A percentile compares a stretch with the other conserved stretches of the same genome.
Evolutionary conservation across 2,113 vertebrate genomes (phyloP).

Genomic region (Osmerus mordax): DNA sequence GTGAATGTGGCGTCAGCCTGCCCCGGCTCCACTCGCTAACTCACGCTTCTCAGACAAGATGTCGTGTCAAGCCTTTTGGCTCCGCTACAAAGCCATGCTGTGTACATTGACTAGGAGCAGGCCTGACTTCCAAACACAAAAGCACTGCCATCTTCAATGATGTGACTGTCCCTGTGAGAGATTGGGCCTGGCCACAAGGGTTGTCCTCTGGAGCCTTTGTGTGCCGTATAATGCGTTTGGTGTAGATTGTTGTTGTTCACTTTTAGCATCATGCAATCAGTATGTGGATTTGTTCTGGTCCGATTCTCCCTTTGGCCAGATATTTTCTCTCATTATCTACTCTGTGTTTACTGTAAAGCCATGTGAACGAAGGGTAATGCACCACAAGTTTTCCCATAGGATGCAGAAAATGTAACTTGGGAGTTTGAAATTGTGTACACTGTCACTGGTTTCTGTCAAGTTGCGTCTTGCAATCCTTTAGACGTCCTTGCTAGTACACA

Average conservation of each 20-base stretch:
- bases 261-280: background rate
- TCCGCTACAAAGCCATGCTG: conserved; percentile 28
- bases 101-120: conserved; percentile 31
- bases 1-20: too few relatives aligned
- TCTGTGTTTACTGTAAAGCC: background rate
- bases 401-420: background rate
- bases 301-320: background rate
- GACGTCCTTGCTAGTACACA: conserved; percentile 50
- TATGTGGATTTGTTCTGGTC: conserved; percentile 7
- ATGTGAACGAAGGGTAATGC: background rate
- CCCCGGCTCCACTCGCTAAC: too few relatives aligned
- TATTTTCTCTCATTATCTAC: background rate
- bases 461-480: conserved; percentile 42
- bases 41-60: conserved; percentile 34
- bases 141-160: background rate
- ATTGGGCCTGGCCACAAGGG: too few relatives aligned
- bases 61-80: conserved; percentile 37
- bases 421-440: background rate
- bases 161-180: background rate
- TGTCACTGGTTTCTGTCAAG: conserved; percentile 43
- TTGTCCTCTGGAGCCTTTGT: background rate
- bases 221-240: background rate
- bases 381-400: background rate
- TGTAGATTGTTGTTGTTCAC: background rate
- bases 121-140: conserved; percentile 14